Percentiles rank a stretch among this genome's conserved stretches.
phyloP scores from a whole-genome alignment of 2,888 invertebrate species.

The Taenaris catops region DNA sequence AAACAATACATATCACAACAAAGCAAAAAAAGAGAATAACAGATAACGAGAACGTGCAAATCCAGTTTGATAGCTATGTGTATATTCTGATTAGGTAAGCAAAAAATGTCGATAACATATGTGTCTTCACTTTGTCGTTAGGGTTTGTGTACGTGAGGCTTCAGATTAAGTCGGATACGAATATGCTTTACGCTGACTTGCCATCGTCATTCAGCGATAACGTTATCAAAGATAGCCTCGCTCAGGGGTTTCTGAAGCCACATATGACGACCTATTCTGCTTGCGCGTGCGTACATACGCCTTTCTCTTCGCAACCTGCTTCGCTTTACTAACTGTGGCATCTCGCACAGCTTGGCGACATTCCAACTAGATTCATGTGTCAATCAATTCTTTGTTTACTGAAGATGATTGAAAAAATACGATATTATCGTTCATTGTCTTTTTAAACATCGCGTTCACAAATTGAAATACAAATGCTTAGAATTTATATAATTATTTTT shows the following conservation, averaged over 20 bases:
- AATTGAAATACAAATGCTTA: no score
- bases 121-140: background rate
- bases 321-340: slow-evolving; percentile 7
- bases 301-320: slow-evolving; percentile 23
- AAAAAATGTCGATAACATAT: slow-evolving; percentile 2
- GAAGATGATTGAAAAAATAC: background rate
- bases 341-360: slow-evolving; percentile 18
- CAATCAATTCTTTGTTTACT: slow-evolving; percentile 12
- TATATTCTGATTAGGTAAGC: no score
- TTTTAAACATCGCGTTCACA: no score
- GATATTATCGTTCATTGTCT: no score
- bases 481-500: no score
- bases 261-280: slow-evolving; percentile 31
- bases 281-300: slow-evolving; percentile 20
- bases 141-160: background rate
- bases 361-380: slow-evolving; percentile 19
- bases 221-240: slow-evolving; percentile 75
- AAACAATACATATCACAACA: no score
- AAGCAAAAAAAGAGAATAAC: no score
- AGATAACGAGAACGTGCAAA: no score
- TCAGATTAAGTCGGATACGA: slow-evolving; percentile 5
- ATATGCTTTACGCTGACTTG: slow-evolving; percentile 30
- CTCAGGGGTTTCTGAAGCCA: slow-evolving; percentile 59
- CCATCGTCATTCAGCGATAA: slow-evolving; percentile 44
- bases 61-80: no score